These are phyloP conservation scores for Osmerus eperlanus DNA, from an alignment of 2,113 vertebrate genomes.

Conservation along the genomic window DNA sequence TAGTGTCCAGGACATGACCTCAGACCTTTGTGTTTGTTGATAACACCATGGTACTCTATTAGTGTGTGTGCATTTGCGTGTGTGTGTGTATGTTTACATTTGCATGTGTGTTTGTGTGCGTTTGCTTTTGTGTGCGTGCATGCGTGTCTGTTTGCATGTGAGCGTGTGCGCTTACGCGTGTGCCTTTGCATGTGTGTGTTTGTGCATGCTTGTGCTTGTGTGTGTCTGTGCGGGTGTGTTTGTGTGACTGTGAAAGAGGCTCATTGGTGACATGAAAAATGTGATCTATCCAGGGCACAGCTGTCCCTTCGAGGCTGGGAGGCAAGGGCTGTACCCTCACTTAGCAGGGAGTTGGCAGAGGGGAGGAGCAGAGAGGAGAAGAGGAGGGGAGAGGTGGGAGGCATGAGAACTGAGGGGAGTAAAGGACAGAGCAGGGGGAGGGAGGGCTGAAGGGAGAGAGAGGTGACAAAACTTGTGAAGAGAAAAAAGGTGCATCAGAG, in stretches of 20 bases:
- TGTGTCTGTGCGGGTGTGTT: slow-evolving; percentile 22
- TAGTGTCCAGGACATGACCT: too few relatives aligned
- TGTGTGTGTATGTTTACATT: background rate
- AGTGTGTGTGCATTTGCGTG: background rate
- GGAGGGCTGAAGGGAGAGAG: background rate
- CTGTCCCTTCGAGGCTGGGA: slow-evolving; percentile 62
- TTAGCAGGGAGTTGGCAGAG: slow-evolving; percentile 28
- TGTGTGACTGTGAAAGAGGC: slow-evolving; percentile 22
- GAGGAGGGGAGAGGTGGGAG: slow-evolving; percentile 24
- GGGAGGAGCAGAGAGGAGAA: slow-evolving; percentile 10
- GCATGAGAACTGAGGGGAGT: slow-evolving; percentile 25
- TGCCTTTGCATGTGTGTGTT: slow-evolving; percentile 10
- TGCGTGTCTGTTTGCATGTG: background rate
- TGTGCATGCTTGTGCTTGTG: slow-evolving; percentile 14
- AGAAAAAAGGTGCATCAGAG: background rate
- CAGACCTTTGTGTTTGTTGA: slow-evolving; percentile 23
- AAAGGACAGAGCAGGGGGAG: slow-evolving; percentile 24
- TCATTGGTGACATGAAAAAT: slow-evolving; percentile 53
- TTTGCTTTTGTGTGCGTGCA: background rate
- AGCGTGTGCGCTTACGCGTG: background rate
- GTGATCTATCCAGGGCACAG: slow-evolving; percentile 66
- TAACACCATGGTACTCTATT: slow-evolving; percentile 34
- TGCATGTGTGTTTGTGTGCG: background rate
- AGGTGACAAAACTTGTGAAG: background rate
- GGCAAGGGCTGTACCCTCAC: slow-evolving; percentile 30